Base-by-base conservation (phyloP, 2,888 invertebrate genomes). In the Piscicola geometra region DNA sequence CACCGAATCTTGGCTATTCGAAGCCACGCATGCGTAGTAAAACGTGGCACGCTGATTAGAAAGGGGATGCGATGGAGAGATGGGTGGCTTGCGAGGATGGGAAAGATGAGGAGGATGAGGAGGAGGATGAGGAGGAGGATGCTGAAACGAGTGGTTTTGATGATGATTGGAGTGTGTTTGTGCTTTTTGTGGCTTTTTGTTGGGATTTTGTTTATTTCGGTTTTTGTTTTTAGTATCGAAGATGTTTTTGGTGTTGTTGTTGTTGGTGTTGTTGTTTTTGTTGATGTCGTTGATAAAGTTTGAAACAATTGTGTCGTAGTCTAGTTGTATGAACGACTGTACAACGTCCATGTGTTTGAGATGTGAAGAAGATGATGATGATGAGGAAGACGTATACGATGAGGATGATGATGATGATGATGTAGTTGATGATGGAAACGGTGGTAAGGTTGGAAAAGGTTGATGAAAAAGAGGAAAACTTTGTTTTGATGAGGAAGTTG, bases 1-100 rank as follows among this genome's bases (percentile, higher is more conserved):
- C 1, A 71, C 71, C 15, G 41, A 28, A 32, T 50, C 71, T 12
- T 30, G 5, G 32, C 52, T 52, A 33, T 71, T 71, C 9, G 32
- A 15, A 12, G 71, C 71, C 47, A 71, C 32, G 25, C 71, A 71
- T 41, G 50, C 71, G 52, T 71, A 71, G 50, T 56, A 56, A 25
- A 56, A 5, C n/a, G 30, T 71, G 52, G 28, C 50, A 18, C 30
- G 25, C 71, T 71, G 71, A 30, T 71, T 50, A 47, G 41, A 41
- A 28, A 21, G 36, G 1, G 33, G 52, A 18, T 18, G 71, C 47
- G 5, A 47, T n/a, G n/a, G 70, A 33, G 28, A 28, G 70, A 5
- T 35, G 36, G 36, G 25, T 0, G 33, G 36, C n/a, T 15, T 35
- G 68, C 15, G 25, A 35, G 69, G 41, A 41, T 9, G 41, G 15